These are phyloP conservation scores for Spodoptera litura DNA, from an alignment of 1,140 invertebrate species.

Conservation along the genomic window DNA sequence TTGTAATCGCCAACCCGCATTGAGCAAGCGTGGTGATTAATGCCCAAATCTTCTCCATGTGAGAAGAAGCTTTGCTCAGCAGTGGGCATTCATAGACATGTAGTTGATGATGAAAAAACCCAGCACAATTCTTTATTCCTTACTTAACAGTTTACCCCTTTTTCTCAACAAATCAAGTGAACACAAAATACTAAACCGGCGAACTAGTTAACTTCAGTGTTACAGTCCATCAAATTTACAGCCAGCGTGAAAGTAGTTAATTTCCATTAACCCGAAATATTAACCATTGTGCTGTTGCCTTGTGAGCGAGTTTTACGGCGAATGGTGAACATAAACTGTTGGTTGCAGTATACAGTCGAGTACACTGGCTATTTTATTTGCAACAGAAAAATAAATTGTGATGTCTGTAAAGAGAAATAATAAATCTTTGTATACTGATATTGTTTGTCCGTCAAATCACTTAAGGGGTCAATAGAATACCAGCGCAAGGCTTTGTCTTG, in stretches of 20 bases:
- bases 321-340: slow-evolving; percentile 29
- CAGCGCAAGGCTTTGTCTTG: too few species aligned
- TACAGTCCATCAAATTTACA: slow-evolving; percentile 24
- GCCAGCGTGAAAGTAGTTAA: slow-evolving; percentile 37
- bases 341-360: slow-evolving; percentile 27
- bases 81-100: too few species aligned
- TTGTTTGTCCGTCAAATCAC: too few species aligned
- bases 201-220: slow-evolving; percentile 25
- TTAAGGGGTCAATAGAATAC: too few species aligned
- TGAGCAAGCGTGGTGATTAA: too few species aligned
- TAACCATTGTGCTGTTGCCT: slow-evolving; percentile 20
- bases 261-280: slow-evolving; percentile 43
- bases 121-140: too few species aligned
- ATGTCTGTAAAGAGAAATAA: not conserved
- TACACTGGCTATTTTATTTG: not conserved
- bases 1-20: too few species aligned
- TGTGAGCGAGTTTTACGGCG: slow-evolving; percentile 34
- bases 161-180: not conserved
- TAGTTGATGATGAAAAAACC: too few species aligned
- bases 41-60: too few species aligned
- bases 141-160: too few species aligned
- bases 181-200: not conserved
- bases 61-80: too few species aligned
- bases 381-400: not conserved
- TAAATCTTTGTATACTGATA: too few species aligned